phyloP scores from a whole-genome alignment of 2,888 invertebrate genomes.

The Aporophyla nigra region DNA sequence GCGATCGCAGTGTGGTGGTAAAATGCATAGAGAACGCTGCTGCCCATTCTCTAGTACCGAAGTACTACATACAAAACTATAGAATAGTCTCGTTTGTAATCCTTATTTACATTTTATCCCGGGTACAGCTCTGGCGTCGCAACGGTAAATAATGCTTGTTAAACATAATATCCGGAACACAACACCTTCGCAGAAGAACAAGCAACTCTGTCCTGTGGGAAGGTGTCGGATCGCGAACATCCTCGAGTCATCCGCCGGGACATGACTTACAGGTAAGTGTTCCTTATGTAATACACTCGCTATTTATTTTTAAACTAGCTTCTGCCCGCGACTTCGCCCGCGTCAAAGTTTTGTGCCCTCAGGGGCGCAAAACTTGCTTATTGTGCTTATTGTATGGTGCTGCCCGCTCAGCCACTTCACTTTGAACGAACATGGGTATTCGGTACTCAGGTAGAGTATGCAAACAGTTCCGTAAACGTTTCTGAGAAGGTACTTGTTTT shows the following conservation, averaged over 20 bases:
- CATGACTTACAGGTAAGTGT: background rate
- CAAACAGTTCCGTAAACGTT: conserved; percentile 21
- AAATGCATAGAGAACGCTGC: too few species aligned
- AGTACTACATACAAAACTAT: background rate
- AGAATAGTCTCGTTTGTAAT: background rate
- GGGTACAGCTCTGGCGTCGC: background rate
- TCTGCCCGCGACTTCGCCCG: too few species aligned
- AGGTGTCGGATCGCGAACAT: conserved; percentile 37
- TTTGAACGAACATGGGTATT: conserved; percentile 8
- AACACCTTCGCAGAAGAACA: conserved; percentile 32
- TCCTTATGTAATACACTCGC: background rate
- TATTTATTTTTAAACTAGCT: too few species aligned
- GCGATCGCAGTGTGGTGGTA: too few species aligned
- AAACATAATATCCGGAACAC: conserved; percentile 39
- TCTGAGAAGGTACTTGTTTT: background rate
- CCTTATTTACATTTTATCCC: conserved; percentile 30
- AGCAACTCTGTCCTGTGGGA: conserved; percentile 19
- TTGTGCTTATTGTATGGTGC: conserved; percentile 44
- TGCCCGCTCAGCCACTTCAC: conserved; percentile 35
- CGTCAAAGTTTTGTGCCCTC: too few species aligned
- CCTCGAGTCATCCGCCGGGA: conserved; percentile 30
- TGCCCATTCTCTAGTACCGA: too few species aligned
- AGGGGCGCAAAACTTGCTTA: too few species aligned
- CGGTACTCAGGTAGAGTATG: background rate
- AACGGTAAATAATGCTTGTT: conserved; percentile 37